These are phyloP conservation scores for Pseudomyrmex gracilis DNA, from an alignment of 1,140 invertebrate genomes.

Conservation along the genomic window DNA sequence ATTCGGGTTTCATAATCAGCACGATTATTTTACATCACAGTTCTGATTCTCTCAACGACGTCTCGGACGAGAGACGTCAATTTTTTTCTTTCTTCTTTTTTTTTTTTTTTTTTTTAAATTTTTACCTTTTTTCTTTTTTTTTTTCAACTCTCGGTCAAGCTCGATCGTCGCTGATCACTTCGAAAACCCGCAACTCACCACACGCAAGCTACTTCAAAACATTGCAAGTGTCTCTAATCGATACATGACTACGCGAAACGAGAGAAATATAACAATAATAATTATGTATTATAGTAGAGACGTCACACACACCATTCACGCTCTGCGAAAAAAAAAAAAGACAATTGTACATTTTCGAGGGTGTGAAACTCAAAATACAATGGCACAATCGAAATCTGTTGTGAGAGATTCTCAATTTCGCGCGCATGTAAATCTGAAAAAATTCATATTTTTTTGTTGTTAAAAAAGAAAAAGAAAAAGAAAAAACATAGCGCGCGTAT, in stretches of 20 bases:
- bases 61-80: background rate
- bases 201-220: slow-evolving; percentile 66
- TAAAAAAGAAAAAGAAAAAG: background rate
- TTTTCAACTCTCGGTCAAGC: slow-evolving; percentile 15
- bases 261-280: slow-evolving; percentile 80
- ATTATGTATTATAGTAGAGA: slow-evolving; percentile 85
- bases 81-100: slow-evolving; percentile 3
- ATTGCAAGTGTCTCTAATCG: slow-evolving; percentile 46
- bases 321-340: slow-evolving; percentile 74
- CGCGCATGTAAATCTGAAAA: background rate
- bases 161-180: slow-evolving; percentile 64
- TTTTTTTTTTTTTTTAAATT: background rate
- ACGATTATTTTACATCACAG: background rate
- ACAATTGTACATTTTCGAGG: slow-evolving; percentile 55
- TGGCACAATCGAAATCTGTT: slow-evolving; percentile 65
- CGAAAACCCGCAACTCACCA: slow-evolving; percentile 74
- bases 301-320: slow-evolving; percentile 79
- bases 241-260: slow-evolving; percentile 62
- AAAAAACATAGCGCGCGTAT: background rate
- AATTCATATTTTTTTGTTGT: background rate
- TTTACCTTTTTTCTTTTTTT: background rate
- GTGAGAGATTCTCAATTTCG: background rate
- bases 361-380: slow-evolving; percentile 59
- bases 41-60: background rate
- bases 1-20: slow-evolving; percentile 26